phyloP scores from a whole-genome alignment of 2,888 invertebrate species.

The Ariolimax columbianus region DNA sequence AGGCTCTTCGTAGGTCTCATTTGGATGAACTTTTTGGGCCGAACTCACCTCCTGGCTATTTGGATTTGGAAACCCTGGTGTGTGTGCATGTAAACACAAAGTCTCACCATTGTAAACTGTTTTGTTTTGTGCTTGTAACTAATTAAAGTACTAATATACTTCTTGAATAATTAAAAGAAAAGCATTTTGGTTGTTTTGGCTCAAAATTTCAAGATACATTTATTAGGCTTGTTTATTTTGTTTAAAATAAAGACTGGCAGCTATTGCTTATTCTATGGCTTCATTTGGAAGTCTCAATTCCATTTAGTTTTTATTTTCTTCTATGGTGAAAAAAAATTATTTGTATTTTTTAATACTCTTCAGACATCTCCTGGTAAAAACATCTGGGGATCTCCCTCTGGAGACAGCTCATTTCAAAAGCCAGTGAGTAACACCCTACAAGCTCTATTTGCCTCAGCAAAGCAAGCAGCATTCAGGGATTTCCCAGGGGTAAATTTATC shows the following conservation, averaged over 20 bases:
- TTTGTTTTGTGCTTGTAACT: conserved; percentile 11
- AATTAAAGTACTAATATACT: neutral
- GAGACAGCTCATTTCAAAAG: conserved; percentile 57
- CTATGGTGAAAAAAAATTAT: too few relatives aligned
- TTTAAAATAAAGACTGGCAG: neutral
- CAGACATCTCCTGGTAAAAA: conserved; percentile 74
- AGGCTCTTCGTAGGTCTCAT: conserved; percentile 55
- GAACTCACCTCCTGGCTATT: conserved; percentile 74
- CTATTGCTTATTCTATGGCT: too few relatives aligned
- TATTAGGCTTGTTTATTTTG: neutral
- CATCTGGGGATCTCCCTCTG: conserved; percentile 76
- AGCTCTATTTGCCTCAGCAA: conserved; percentile 71
- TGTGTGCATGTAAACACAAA: conserved; percentile 37
- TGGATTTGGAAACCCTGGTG: conserved; percentile 75
- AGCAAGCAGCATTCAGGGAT: conserved; percentile 58
- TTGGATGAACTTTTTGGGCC: conserved; percentile 76
- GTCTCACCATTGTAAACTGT: neutral
- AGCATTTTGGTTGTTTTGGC: too few relatives aligned
- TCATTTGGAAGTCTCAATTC: too few relatives aligned
- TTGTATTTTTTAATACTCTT: too few relatives aligned
- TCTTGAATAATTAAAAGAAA: too few relatives aligned
- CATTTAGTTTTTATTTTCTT: too few relatives aligned
- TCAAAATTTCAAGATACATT: neutral
- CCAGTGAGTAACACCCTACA: conserved; percentile 67
- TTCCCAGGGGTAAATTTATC: conserved; percentile 56